Base-by-base conservation (phyloP, 2,888 invertebrate species). In the Cetonia aurata region DNA sequence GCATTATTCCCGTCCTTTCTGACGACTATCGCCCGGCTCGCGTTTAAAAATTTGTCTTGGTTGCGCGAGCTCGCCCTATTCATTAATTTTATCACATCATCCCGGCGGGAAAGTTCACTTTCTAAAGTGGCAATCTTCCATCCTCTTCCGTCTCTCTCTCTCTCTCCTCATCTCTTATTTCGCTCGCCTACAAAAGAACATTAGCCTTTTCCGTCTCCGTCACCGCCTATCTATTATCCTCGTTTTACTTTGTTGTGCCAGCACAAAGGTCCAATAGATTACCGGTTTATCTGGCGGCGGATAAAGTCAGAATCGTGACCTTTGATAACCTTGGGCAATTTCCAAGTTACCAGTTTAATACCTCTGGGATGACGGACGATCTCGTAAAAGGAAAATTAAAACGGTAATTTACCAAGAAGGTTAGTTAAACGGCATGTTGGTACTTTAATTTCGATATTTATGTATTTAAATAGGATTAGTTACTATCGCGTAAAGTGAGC, bases 321-420 rank as follows among this genome's bases (percentile, higher is more conserved):
- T 69, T 69, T 60, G 69, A 69, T 69, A 69, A 69, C 69, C 69
- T 69, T 69, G 69, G 60, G 69, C 59, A 59, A 65, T 65, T 65
- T 65, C 62, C 62, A 65, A 65, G 62, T 65, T 65, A 19, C 52
- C 62, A 50, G 62, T 65, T 65, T 65, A 65, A 65, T 65, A 65
- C 62, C 62, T 50, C 62, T 50, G 62, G 62, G 50, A 65, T 65
- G 62, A 65, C 62, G 50, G 62, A 65, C 62, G 62, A 50, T 65
- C 62, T 65, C 62, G 50, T 50, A 65, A 50, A 65, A 41, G 60
- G 33, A 65, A 50, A 65, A 65, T 65, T 52, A 65, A 65, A 65
- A 65, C 62, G 17, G 50, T 65, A 65, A 65, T 65, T 65, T 65
- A 37, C 50, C 50, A 12, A 50, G 52, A 50, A 15, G 41, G 50